Evolutionary conservation across 2,113 vertebrate species (phyloP).

Genomic region (Zosterops lateralis): DNA sequence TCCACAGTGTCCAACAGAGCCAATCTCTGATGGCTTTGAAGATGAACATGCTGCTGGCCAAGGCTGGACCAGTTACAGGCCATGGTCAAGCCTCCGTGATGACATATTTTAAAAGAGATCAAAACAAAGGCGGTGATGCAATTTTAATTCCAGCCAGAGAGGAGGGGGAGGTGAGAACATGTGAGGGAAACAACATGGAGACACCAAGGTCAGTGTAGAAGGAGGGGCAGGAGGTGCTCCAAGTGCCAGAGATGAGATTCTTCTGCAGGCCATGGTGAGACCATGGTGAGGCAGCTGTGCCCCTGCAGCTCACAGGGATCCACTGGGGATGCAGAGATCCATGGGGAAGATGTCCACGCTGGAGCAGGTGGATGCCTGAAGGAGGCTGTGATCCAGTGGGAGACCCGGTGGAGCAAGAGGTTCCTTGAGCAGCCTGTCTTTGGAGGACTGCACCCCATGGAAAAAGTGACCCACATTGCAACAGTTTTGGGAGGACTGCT

Average conservation of each 20-base stretch:
- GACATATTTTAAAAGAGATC: neutral
- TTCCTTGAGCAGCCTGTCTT: neutral
- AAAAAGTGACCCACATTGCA: too few species aligned
- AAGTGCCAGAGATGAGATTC: rapidly evolving
- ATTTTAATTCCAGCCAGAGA: neutral
- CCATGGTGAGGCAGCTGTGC: neutral
- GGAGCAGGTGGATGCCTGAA: neutral
- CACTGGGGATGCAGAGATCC: neutral
- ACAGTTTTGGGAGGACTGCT: neutral
- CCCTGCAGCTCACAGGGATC: neutral
- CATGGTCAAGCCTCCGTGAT: too few species aligned
- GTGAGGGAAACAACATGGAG: neutral
- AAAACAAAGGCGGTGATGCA: neutral
- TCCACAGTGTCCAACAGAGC: neutral
- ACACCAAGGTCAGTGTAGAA: neutral
- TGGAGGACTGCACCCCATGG: neutral
- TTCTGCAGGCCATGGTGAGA: neutral
- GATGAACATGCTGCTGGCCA: neutral
- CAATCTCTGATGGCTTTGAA: neutral
- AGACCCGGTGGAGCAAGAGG: neutral
- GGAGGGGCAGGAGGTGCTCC: neutral
- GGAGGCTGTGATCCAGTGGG: neutral
- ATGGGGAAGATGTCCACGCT: too few species aligned
- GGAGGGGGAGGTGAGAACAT: neutral
- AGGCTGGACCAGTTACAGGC: neutral